These are phyloP conservation scores for Dinocampus coccinellae DNA, from an alignment of 2,888 invertebrate genomes.

Conservation along the genomic window DNA sequence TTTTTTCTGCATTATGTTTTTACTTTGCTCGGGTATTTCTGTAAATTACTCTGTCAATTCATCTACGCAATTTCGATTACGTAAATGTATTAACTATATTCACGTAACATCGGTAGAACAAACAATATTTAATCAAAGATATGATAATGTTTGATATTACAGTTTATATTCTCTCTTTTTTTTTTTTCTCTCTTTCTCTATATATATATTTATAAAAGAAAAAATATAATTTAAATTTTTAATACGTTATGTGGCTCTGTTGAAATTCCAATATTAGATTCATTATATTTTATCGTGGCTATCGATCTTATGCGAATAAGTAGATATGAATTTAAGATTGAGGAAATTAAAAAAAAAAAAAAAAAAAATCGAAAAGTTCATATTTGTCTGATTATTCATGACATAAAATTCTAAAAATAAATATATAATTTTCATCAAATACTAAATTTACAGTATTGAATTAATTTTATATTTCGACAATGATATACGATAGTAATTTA, in stretches of 20 bases:
- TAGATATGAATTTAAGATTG: constrained; percentile 3
- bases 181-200: too few species aligned
- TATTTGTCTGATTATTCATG: too few species aligned
- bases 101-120: constrained; percentile 25
- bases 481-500: too few species aligned
- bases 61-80: constrained; percentile 16
- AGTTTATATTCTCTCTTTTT: not conserved
- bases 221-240: not conserved
- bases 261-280: not conserved
- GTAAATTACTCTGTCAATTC: constrained; percentile 15
- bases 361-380: too few species aligned
- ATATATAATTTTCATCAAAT: too few species aligned
- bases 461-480: too few species aligned
- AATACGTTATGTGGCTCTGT: constrained; percentile 21
- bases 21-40: too few species aligned
- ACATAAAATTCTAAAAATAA: too few species aligned
- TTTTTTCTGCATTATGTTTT: constrained; percentile 17
- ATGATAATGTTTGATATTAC: constrained; percentile 44
- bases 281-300: constrained; percentile 14
- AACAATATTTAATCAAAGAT: constrained; percentile 32
- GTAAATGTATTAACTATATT: not conserved
- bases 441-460: too few species aligned
- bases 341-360: too few species aligned
- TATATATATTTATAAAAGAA: not conserved
- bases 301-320: constrained; percentile 27